Conservation (phyloP, 2,888 invertebrate genomes). For the Stenichneumon culpator region DNA sequence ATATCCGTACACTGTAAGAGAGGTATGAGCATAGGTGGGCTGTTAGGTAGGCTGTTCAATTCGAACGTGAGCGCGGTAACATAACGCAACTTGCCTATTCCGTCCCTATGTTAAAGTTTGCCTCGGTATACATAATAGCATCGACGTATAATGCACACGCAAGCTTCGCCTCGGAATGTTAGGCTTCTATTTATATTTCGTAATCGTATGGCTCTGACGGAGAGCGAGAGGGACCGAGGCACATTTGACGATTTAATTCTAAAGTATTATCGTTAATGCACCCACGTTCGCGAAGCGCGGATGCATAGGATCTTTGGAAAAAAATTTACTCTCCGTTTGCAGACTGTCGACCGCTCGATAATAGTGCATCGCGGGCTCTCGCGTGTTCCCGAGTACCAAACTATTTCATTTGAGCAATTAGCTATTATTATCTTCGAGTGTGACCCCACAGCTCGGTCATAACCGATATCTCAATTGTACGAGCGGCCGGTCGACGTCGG, state of each 20-base stretch:
- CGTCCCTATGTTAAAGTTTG: slow-evolving; percentile 10
- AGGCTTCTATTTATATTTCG: not conserved
- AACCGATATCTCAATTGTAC: slow-evolving; percentile 65
- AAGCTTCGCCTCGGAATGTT: not conserved
- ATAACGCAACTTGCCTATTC: slow-evolving; percentile 27
- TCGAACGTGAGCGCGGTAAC: slow-evolving; percentile 29
- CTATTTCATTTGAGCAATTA: slow-evolving; percentile 63
- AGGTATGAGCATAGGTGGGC: slow-evolving; percentile 17
- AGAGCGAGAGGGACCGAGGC: not conserved
- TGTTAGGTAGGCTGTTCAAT: slow-evolving; percentile 39
- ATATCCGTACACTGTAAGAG: slow-evolving; percentile 1
- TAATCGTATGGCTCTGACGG: not conserved
- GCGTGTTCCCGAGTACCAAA: slow-evolving; percentile 41
- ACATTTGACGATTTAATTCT: slow-evolving; percentile 1
- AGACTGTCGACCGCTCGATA: slow-evolving; percentile 33
- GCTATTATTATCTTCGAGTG: slow-evolving; percentile 67
- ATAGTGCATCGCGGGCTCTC: slow-evolving; percentile 35
- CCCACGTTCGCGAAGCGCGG: not conserved
- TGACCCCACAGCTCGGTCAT: slow-evolving; percentile 58
- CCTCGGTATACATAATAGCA: slow-evolving; percentile 4
- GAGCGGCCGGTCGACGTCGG: slow-evolving; percentile 32
- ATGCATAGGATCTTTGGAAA: not conserved
- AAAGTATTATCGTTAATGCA: not conserved
- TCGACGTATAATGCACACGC: not conserved
- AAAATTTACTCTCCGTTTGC: not conserved